phyloP scores from a whole-genome alignment of 2,113 vertebrate genomes.

The Myrmecophaga tridactyla region DNA sequence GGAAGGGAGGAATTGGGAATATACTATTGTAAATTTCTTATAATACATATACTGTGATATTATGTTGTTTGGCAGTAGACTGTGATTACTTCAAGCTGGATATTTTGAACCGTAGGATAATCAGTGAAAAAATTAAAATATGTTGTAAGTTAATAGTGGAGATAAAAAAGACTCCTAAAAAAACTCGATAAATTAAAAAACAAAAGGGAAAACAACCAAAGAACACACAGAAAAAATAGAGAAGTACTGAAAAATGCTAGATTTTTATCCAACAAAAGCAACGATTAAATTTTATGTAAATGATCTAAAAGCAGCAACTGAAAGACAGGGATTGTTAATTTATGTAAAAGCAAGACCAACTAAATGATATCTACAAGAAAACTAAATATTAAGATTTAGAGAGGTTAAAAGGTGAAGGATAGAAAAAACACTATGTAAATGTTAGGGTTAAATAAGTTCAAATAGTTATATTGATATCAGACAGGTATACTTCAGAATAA shows the following conservation, averaged over 20 bases:
- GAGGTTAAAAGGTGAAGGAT: background rate
- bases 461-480: background rate
- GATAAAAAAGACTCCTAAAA: background rate
- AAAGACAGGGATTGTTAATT: background rate
- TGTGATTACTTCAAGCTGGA: background rate
- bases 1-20: background rate
- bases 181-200: background rate
- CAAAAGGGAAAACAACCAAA: background rate
- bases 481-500: background rate
- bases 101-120: background rate
- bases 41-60: background rate
- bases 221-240: background rate
- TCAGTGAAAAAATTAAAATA: background rate
- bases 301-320: background rate
- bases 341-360: background rate
- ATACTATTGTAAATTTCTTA: background rate
- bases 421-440: background rate
- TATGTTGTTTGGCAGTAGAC: background rate
- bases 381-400: background rate
- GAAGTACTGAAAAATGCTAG: background rate
- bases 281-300: background rate
- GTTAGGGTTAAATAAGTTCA: background rate
- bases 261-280: background rate
- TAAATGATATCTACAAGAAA: background rate
- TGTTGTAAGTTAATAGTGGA: background rate